These are phyloP conservation scores for Natator depressus DNA, from an alignment of 2,113 vertebrate species.

Conservation along the genomic window DNA sequence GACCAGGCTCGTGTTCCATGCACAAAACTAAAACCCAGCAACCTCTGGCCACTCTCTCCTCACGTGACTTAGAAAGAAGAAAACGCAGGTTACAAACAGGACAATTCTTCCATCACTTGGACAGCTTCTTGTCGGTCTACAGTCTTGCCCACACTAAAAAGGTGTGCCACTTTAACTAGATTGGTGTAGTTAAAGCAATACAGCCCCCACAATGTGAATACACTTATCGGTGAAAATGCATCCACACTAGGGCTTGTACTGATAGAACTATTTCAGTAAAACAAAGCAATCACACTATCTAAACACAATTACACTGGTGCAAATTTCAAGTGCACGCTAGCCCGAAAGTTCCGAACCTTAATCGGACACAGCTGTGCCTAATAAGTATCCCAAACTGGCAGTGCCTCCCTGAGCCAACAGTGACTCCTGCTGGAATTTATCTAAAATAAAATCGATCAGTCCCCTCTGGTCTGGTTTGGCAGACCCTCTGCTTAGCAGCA, in stretches of 20 bases:
- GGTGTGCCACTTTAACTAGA: neutral
- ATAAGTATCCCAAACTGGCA: neutral
- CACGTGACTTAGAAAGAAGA: neutral
- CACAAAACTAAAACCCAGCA: neutral
- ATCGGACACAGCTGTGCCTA: neutral
- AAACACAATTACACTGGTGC: neutral
- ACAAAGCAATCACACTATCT: neutral
- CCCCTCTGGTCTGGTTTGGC: neutral
- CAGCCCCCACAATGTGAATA: neutral
- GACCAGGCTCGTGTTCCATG: conserved; percentile 8
- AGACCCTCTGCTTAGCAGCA: neutral
- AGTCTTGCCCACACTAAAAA: neutral
- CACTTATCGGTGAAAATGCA: neutral
- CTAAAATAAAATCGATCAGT: neutral
- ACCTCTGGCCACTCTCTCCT: neutral
- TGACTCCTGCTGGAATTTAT: neutral
- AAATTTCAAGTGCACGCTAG: neutral
- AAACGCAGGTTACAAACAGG: neutral
- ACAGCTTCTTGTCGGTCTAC: neutral
- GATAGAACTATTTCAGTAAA: neutral
- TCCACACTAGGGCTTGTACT: neutral
- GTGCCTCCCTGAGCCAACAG: neutral
- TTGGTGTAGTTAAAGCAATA: neutral
- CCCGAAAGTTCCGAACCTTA: neutral
- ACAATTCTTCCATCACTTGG: neutral